Conservation (phyloP, 2,113 vertebrate genomes). For the Scalopus aquaticus region DNA sequence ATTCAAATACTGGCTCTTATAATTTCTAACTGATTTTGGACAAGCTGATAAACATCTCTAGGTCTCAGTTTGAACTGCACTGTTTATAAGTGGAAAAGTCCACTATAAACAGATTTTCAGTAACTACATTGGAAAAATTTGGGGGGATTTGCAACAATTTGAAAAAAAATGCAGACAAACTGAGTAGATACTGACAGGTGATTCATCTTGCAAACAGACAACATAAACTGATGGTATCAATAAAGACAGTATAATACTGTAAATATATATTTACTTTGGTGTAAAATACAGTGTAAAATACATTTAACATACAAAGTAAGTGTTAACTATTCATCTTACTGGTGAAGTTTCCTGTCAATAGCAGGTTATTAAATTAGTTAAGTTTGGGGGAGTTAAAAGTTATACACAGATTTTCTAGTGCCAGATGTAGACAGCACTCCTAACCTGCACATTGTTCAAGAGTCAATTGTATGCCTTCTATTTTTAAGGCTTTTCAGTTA, state of each 20-base stretch:
- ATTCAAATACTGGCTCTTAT: background rate
- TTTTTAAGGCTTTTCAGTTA: background rate
- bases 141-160: background rate
- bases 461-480: too few species aligned
- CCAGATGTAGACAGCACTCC: background rate
- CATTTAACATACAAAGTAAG: too few species aligned
- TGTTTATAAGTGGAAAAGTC: too few species aligned
- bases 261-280: background rate
- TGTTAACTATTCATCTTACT: background rate
- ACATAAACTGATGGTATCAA: background rate
- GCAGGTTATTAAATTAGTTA: background rate
- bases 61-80: background rate
- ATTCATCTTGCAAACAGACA: background rate
- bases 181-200: background rate
- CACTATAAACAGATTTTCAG: background rate
- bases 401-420: background rate
- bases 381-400: background rate
- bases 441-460: background rate
- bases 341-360: background rate
- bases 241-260: background rate
- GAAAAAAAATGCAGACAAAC: background rate
- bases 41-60: background rate
- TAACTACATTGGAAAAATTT: background rate
- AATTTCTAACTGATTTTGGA: background rate
- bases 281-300: too few species aligned